phyloP scores from a whole-genome alignment of 2,888 invertebrate genomes.

The Leucophora obtusa region DNA sequence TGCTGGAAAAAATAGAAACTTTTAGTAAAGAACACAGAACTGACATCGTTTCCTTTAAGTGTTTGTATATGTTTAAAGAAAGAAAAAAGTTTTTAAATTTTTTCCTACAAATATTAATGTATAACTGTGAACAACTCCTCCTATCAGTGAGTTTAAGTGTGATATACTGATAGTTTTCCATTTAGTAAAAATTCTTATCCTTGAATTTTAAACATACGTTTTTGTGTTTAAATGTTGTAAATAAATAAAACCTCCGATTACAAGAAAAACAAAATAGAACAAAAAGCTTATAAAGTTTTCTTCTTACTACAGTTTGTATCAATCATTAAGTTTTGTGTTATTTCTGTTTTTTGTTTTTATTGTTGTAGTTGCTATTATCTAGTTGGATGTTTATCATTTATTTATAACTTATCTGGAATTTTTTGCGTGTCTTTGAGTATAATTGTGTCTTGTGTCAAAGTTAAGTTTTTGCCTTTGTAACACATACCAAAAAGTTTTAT shows the following conservation, averaged over 20 bases:
- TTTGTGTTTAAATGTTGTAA: not conserved
- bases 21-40: constrained; percentile 51
- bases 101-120: not conserved
- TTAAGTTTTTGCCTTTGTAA: constrained; percentile 16
- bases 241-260: not conserved
- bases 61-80: constrained; percentile 12
- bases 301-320: not conserved
- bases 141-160: constrained; percentile 34
- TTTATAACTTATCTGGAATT: constrained; percentile 48
- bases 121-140: too few relatives aligned
- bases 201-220: constrained; percentile 18
- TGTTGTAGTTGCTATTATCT: too few relatives aligned
- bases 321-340: constrained; percentile 14
- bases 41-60: constrained; percentile 51
- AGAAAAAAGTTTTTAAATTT: not conserved
- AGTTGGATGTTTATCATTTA: constrained; percentile 44
- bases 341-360: not conserved
- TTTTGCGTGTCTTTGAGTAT: not conserved
- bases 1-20: constrained; percentile 3
- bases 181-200: constrained; percentile 29
- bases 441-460: constrained; percentile 21
- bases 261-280: not conserved
- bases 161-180: constrained; percentile 27
- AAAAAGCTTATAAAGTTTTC: not conserved
- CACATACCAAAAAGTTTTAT: constrained; percentile 22